Evolutionary conservation across 2,797 vertebrate genomes (phyloP), one percentile per base, ranked within the genome.

Genomic region (Sciurus vulgaris): DNA sequence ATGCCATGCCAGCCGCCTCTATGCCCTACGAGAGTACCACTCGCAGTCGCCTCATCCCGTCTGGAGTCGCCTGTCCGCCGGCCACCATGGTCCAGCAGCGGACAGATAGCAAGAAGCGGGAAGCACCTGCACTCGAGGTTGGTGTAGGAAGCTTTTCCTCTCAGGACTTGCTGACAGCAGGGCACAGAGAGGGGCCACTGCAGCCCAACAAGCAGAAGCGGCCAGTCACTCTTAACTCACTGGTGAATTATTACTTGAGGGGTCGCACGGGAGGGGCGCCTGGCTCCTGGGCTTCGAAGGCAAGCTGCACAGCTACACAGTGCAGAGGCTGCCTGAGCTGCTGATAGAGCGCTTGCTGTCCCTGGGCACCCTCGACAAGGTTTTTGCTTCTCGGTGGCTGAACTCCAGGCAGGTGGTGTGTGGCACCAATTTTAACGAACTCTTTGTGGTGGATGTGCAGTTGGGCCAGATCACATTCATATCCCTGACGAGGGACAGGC

Each of bases 381-480:
- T 97, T 79, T 97, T 97, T 28, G 94, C 95, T 0, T 97, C 93
- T 1, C 97, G 97, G 89, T 97, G 97, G 97, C 95, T 97, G 79
- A 97, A 96, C 49, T 7, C 65, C 91, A 96, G 91, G 95, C 96
- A 97, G 79, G 97, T 97, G 76, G 97, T 97, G 78, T 97, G 97
- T 24, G 97, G 97, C 86, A 97, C 96, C 74, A 97, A 97, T 84
- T 97, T 96, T 61, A 97, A 97, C 91, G 97, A 93, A 4, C 93
- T 97, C 35, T 95, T 94, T 3, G 94, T 96, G 89, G 65, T 95
- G 38, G 97, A 97, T 22, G 86, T 97, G 74, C 77, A 89, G 13
- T 91, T 83, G 0, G 67, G 77, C 47, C 94, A 82, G 7, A 78
- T 96, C 54, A 95, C 93, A 2, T 89, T 49, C 70, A 93, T 97